phyloP scores from a whole-genome alignment of 2,797 vertebrate genomes.

The Acrossocheilus fasciatus region DNA sequence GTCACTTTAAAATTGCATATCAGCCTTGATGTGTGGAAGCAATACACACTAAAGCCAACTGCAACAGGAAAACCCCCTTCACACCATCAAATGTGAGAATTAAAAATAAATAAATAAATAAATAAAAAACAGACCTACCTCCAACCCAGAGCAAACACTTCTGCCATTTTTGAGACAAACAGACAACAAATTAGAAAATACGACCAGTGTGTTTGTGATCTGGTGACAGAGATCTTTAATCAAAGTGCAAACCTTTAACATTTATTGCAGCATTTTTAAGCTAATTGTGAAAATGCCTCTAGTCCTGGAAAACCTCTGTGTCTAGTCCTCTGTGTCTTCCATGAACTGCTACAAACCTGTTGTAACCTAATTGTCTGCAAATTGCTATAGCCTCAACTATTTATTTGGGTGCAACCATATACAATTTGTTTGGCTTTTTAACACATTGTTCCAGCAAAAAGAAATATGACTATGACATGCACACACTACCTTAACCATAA shows the following conservation, averaged over 20 bases:
- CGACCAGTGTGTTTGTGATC: not conserved
- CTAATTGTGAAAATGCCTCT: not conserved
- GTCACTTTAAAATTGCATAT: slow-evolving; percentile 4
- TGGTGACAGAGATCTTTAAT: not conserved
- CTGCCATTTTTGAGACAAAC: not conserved
- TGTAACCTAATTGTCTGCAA: not conserved
- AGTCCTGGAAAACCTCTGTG: not conserved
- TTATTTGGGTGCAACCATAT: not conserved
- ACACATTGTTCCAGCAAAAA: not conserved
- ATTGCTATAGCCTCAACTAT: not conserved
- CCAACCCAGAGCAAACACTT: not conserved
- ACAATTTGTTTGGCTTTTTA: not conserved
- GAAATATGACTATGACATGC: not conserved
- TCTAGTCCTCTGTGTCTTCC: not conserved
- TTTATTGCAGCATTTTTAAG: not conserved
- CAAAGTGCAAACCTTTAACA: not conserved
- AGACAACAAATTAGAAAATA: not conserved
- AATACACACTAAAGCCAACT: not conserved
- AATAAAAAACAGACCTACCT: not conserved
- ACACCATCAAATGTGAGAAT: slow-evolving; percentile 49
- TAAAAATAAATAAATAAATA: not conserved
- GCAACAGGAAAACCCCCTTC: slow-evolving; percentile 56
- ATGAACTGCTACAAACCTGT: not conserved
- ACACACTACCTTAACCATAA: no score
- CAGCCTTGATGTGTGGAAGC: not conserved